These are phyloP conservation scores for Atta cephalotes DNA, from an alignment of 1,140 invertebrate species.

Conservation along the genomic window DNA sequence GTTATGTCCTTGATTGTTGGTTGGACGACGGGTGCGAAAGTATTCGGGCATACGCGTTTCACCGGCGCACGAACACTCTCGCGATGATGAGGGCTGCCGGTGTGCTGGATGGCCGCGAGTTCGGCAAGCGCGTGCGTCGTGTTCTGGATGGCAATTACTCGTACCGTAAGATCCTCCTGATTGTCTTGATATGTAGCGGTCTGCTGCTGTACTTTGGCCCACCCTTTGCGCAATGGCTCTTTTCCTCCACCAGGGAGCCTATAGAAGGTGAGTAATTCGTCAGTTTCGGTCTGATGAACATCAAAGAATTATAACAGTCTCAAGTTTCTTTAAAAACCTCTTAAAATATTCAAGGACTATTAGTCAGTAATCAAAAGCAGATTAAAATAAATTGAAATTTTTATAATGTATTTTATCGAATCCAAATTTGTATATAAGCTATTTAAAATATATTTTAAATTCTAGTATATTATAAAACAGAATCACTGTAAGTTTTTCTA, in stretches of 20 bases:
- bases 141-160: slow-evolving; percentile 88
- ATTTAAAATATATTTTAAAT: background rate
- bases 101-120: slow-evolving; percentile 84
- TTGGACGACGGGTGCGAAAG: background rate
- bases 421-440: background rate
- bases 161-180: slow-evolving; percentile 89
- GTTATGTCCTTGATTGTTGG: slow-evolving; percentile 28
- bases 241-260: slow-evolving; percentile 83
- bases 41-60: background rate
- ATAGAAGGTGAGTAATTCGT: slow-evolving; percentile 79
- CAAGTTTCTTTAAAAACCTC: background rate
- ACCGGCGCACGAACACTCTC: background rate
- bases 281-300: background rate
- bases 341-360: background rate
- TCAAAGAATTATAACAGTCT: background rate
- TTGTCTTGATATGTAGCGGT: slow-evolving; percentile 88
- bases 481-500: slow-evolving; percentile 3
- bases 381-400: too few relatives aligned
- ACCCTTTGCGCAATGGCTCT: slow-evolving; percentile 88
- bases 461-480: background rate
- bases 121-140: slow-evolving; percentile 87
- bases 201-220: slow-evolving; percentile 90
- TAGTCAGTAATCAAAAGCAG: too few relatives aligned
- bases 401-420: too few relatives aligned
- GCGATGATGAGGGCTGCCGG: slow-evolving; percentile 76